Evolutionary conservation across 2,797 vertebrate genomes (phyloP), one percentile per base, ranked within the genome.

Genomic region (Pantherophis alleghaniensis): DNA sequence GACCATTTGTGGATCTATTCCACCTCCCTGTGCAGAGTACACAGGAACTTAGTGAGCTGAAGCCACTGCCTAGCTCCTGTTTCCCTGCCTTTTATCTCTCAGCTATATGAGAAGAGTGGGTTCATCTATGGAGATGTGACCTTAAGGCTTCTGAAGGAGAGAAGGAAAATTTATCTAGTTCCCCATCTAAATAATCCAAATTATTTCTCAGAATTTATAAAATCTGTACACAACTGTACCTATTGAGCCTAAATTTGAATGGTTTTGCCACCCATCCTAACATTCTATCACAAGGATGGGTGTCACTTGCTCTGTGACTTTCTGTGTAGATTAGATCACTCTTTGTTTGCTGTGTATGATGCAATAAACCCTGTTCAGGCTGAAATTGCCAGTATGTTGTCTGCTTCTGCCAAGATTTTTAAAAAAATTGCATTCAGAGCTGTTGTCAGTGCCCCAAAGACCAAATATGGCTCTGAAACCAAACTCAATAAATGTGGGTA

Each of bases 361-460:
- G 22, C 86, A 91, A 88, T 93, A 93, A 93, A 93, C 28, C 37
- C 86, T 61, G 37, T 91, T 93, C 66, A 37, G 90, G 90, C 86
- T 88, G 63, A 61, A 83, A 11, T 37, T 60, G 63, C n/a, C 90
- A 1, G 2, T 9, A 6, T 79, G 42, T 88, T 83, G 14, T 91
- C 55, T 88, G 55, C 63, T 20, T 93, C 63, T 91, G 60, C 90
- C 86, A 66, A 26, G 63, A 1, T 69, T 14, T 56, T n/a, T 4
- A 12, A 37, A n/a, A n/a, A 42, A 22, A 12, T 61, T 87, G 47
- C 16, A 55, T 66, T 55, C 42, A n/a, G 63, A 51, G 26, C 10
- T n/a, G 74, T 60, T 24, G 14, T 53, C n/a, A 55, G n/a, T 37
- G 26, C 42, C 7, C 13, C 47, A 61, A 6, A 86, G 24, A 32